phyloP scores from a whole-genome alignment of 2,797 vertebrate species.

The Semotilus atromaculatus region DNA sequence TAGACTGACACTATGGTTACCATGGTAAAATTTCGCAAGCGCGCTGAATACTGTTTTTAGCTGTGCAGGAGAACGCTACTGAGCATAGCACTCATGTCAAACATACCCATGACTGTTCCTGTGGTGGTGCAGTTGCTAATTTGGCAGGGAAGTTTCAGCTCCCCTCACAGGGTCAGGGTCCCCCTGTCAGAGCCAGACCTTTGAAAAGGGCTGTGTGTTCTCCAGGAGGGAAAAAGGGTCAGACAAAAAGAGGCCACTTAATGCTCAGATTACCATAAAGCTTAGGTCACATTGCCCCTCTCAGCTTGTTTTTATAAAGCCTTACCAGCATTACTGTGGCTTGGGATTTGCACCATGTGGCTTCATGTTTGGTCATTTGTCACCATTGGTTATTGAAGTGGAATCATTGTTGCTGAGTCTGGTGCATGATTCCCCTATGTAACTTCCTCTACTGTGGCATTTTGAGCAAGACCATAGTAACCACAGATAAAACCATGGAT shows the following conservation, averaged over 20 bases:
- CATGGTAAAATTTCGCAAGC: not conserved
- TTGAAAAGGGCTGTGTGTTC: slow-evolving; percentile 75
- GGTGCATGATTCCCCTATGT: not conserved
- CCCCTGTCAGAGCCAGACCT: slow-evolving; percentile 67
- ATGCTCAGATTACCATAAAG: slow-evolving; percentile 73
- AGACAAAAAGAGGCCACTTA: slow-evolving; percentile 77
- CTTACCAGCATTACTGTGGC: slow-evolving; percentile 25
- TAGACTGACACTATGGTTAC: not conserved
- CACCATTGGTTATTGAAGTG: slow-evolving; percentile 20
- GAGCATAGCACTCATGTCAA: slow-evolving; percentile 58
- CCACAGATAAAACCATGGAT: slow-evolving; percentile 11
- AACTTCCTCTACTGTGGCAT: slow-evolving; percentile 1
- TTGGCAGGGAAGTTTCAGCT: slow-evolving; percentile 61
- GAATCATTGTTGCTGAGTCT: not conserved
- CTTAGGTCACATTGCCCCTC: slow-evolving; percentile 66
- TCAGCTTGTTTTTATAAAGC: slow-evolving; percentile 30
- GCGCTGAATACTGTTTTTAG: no score
- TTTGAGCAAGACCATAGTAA: not conserved
- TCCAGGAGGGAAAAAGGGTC: slow-evolving; percentile 68
- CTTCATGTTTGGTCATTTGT: slow-evolving; percentile 24
- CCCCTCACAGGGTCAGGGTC: slow-evolving; percentile 63
- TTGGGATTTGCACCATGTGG: slow-evolving; percentile 35
- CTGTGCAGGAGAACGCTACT: not conserved
- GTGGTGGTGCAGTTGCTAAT: slow-evolving; percentile 63
- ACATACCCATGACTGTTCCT: slow-evolving; percentile 58